Base-by-base conservation (phyloP, 2,888 invertebrate genomes). In the Cistogaster globosa region DNA sequence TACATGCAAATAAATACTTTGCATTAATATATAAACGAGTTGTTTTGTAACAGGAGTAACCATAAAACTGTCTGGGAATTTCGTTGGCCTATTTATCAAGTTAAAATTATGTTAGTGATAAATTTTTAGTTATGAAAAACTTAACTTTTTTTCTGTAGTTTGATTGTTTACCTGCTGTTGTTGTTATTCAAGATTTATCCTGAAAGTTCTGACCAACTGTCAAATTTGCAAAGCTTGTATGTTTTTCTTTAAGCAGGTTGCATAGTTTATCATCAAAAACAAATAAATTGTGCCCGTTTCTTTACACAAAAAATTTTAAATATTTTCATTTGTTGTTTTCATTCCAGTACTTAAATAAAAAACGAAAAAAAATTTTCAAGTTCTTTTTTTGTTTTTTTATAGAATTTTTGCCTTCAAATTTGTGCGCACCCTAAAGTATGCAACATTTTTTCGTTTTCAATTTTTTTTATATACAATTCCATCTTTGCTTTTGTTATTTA, bases 391-490 rank as follows among this genome's bases (percentile, higher is more conserved):
- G 8, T 7, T 18, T 9, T 20, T 7, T 53, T 20, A 45, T 16
- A 14, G 12, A 42, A 32, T 0, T 32, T 48, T 48, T 36, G 36
- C 36, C 6, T 58, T 22, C 14, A 26, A 18, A 63, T 22, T 18
- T 32, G 32, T 18, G 5, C 20, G 57, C 48, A n/a, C 67, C 72
- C 26, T 32, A 42, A 67, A 67, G 55, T 80, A 74, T 67, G 80
- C 72, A 51, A 38, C 9, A 20, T 63, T 36, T 57, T 63, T 53
- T 71, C 8, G 16, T n/a, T 16, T 26, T 58, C 6, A 65, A 36
- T 32, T 48, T 60, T 60, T n/a, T 18, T 48, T 62, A 22, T 53
- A 45, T 26, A 38, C 42, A 62, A 36, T 65, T 22, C 38, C 36
- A 38, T 76, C 9, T 20, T 36, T 36, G 22, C 14, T 38, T 3